These are phyloP conservation scores for Cantharis rustica DNA, from an alignment of 2,888 invertebrate genomes.

Conservation along the genomic window DNA sequence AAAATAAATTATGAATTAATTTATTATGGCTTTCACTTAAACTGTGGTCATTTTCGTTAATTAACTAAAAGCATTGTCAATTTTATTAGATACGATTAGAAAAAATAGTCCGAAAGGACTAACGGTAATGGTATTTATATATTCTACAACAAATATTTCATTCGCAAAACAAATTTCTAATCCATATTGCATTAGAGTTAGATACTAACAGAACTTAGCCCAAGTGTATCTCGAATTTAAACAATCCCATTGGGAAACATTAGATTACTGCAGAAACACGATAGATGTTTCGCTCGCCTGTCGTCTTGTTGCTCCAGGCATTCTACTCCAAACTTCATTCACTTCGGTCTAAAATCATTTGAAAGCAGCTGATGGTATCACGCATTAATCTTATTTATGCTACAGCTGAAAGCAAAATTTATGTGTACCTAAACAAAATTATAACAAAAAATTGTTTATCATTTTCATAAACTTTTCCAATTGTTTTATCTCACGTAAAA, in stretches of 20 bases:
- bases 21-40: not conserved
- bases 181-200: not conserved
- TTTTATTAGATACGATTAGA: not conserved
- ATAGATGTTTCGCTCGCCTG: slow-evolving; percentile 27
- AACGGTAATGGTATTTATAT: not conserved
- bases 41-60: not conserved
- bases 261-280: slow-evolving; percentile 28
- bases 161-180: not conserved
- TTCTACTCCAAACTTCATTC: slow-evolving; percentile 29
- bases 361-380: slow-evolving; percentile 27
- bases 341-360: slow-evolving; percentile 26
- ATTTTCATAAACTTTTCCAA: not conserved
- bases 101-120: not conserved
- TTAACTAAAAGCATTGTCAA: not conserved
- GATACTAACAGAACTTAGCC: slow-evolving; percentile 23
- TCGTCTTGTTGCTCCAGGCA: slow-evolving; percentile 26
- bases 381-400: slow-evolving; percentile 24
- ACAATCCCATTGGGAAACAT: slow-evolving; percentile 27
- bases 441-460: not conserved
- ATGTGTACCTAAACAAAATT: not conserved
- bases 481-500: not conserved
- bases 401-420: slow-evolving; percentile 3
- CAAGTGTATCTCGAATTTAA: slow-evolving; percentile 27
- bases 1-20: not conserved
- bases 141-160: not conserved